Percentiles rank a stretch among this genome's conserved stretches.
These are phyloP conservation scores for Hylaeus anthracinus DNA, from an alignment of 1,140 invertebrate genomes.

Conservation along the genomic window DNA sequence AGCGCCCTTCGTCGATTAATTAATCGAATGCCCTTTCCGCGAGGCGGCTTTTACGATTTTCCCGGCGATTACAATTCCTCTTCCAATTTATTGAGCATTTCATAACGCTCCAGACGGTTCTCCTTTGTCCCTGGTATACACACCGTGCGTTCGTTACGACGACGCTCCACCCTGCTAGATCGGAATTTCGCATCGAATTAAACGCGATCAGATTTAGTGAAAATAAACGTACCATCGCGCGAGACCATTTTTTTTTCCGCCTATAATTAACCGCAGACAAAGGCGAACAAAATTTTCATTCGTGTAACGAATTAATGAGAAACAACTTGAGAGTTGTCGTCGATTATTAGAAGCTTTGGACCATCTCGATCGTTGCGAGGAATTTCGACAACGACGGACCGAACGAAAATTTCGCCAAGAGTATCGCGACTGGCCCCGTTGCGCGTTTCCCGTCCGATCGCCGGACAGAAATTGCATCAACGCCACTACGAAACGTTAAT, in stretches of 20 bases:
- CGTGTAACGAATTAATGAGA: too few relatives aligned
- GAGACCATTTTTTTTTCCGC: too few relatives aligned
- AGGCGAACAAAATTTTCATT: background rate
- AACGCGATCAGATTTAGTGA: background rate
- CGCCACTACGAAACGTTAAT: slow-evolving; percentile 33
- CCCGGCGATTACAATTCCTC: slow-evolving; percentile 40
- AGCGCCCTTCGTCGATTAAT: slow-evolving; percentile 38
- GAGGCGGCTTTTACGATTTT: slow-evolving; percentile 34
- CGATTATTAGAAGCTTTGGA: background rate
- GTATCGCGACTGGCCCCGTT: slow-evolving; percentile 11
- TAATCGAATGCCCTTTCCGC: slow-evolving; percentile 49
- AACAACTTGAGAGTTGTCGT: background rate
- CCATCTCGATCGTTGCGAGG: background rate
- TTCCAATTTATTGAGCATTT: slow-evolving; percentile 46
- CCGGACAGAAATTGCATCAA: slow-evolving; percentile 51
- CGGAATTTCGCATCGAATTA: background rate
- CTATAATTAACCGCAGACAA: background rate
- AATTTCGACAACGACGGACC: slow-evolving; percentile 8
- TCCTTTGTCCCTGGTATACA: slow-evolving; percentile 23
- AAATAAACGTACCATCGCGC: background rate
- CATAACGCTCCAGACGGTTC: slow-evolving; percentile 41
- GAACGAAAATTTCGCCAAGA: slow-evolving; percentile 33
- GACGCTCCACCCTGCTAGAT: slow-evolving; percentile 9
- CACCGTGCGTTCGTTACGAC: background rate
- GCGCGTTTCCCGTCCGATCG: slow-evolving; percentile 37